Evolutionary conservation across 2,113 vertebrate genomes (phyloP), one percentile per base, ranked within the genome.

Genomic region (Dolichallabes microphthalmus): DNA sequence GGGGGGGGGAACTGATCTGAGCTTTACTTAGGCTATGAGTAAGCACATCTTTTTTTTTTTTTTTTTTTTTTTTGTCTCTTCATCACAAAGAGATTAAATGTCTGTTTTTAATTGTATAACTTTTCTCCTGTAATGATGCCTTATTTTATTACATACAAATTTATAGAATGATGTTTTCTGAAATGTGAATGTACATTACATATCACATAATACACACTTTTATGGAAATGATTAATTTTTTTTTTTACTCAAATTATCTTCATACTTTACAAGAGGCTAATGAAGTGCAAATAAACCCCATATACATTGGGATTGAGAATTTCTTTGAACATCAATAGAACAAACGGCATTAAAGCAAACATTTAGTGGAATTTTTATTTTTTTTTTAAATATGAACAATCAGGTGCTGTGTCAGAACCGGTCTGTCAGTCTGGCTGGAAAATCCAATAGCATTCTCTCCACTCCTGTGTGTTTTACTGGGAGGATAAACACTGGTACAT

Each of bases 331-430:
- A 0, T 3, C 19, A 22, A 2, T 22, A 71, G 35, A 45, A 71
- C 71, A n/a, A 74, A 50, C 1, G 22, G 19, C 20, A 22, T 12
- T 71, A 45, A 45, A 39, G 22, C 39, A 52, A 74, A 74, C 14
- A 13, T 74, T 39, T 69, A 69, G 17, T 39, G 39, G 39, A 6
- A 71, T 8, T 27, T 66, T 19, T 69, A 32, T 32, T 69, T 39
- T 19, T 19, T 3, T 19, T 19, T 50, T 17, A 2, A 45, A 3
- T 0, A 1, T 77, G 52, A 77, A 77, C 53, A 55, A 77, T 53
- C 75, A 32, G 75, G 74, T 22, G n/a, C 25, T 30, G 74, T 76
- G n/a, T 55, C 52, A 55, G 75, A n/a, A 77, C 75, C 52, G 27
- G 53, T 77, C 53, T 57, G 27, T 57, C 53, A 4, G 53, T 57